Evolutionary conservation across 2,888 invertebrate species (phyloP), one percentile per base, ranked within the genome.

Genomic region (Cephonodes hylas): DNA sequence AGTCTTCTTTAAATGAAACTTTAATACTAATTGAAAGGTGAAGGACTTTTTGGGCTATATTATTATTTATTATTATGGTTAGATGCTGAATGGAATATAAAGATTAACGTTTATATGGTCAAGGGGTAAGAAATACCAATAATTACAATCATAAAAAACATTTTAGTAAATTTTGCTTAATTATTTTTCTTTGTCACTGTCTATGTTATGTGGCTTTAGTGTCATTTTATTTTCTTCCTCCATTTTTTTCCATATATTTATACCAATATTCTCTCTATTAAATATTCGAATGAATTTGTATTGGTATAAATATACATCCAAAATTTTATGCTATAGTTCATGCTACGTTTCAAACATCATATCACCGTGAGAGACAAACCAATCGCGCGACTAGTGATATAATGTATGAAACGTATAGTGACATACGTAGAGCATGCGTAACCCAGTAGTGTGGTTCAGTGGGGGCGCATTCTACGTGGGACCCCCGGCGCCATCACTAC

Each of bases 401-500:
- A 72, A 72, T 77, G 70, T 44, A 45, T 31, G 69, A 69, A 66
- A 59, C 15, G 34, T 65, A 63, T 66, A 61, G 66, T 63, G 63
- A 66, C 65, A 63, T 66, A 70, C 65, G 69, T 73, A 95, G 95
- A 95, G 96, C 96, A 96, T 94, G 91, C 89, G 83, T 91, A 88
- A 88, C 84, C 68, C 73, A 77, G 85, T 86, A 86, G 88, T 88
- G 68, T 85, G 85, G 89, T 89, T 79, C 87, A 91, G 93, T 92
- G 91, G 91, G 91, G 79, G 89, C 89, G 76, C 90, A 90, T 91
- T 96, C 96, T 61, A 97, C 97, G 83, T 97, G 97, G 97, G 97
- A 97, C 93, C 97, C 97, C 72, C 94, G 97, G 70, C 94, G 97
- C 63, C 96, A 97, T 84, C 96, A 97, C 93, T 97, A 97, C 92